Conservation (phyloP, 2,113 vertebrate species). For the Verasper variegatus region DNA sequence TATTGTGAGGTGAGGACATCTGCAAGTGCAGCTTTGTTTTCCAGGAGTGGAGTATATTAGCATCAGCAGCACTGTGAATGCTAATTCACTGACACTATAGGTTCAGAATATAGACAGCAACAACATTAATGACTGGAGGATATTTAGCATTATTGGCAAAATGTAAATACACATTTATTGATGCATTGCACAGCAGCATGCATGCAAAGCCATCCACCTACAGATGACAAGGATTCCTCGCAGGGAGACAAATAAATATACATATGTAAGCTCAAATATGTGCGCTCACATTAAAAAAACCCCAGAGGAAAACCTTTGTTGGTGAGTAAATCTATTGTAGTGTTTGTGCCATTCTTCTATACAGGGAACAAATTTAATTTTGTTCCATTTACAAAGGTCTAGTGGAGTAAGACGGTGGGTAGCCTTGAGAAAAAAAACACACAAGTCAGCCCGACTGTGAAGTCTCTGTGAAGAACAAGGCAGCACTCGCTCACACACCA, state of each 20-base stretch:
- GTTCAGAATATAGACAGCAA: slow-evolving; percentile 58
- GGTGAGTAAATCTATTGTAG: slow-evolving; percentile 63
- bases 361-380: slow-evolving; percentile 76
- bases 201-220: slow-evolving; percentile 40
- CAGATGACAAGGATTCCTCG: slow-evolving; percentile 40
- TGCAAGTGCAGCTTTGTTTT: slow-evolving; percentile 58
- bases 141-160: slow-evolving; percentile 83
- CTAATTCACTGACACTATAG: slow-evolving; percentile 64
- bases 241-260: slow-evolving; percentile 32
- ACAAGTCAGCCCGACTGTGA: slow-evolving; percentile 56
- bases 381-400: slow-evolving; percentile 78
- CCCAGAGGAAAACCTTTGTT: slow-evolving; percentile 26
- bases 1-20: slow-evolving; percentile 59
- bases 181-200: slow-evolving; percentile 48
- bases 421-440: slow-evolving; percentile 62
- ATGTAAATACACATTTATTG: slow-evolving; percentile 78
- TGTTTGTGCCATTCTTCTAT: slow-evolving; percentile 69
- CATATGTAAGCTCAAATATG: slow-evolving; percentile 50
- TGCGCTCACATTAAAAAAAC: slow-evolving; percentile 45
- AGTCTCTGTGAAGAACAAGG: slow-evolving; percentile 73
- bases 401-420: slow-evolving; percentile 73
- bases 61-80: slow-evolving; percentile 62
- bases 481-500: slow-evolving; percentile 71
- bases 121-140: slow-evolving; percentile 66
- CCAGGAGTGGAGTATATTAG: slow-evolving; percentile 75